Base-by-base conservation (phyloP, 2,888 invertebrate species). In the Rotaria socialis region DNA sequence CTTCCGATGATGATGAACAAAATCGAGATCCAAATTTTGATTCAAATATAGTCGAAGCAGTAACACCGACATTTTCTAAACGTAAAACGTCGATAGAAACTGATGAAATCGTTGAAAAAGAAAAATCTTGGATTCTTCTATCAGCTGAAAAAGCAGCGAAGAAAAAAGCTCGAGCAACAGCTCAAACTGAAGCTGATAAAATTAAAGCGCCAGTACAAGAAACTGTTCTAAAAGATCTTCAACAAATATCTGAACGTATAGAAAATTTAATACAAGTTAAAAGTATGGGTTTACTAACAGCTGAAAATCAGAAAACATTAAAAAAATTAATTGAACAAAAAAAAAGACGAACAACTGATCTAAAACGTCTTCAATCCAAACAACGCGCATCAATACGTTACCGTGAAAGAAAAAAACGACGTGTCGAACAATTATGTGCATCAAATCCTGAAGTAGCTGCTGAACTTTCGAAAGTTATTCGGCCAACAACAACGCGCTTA, bases 281-380 rank as follows among this genome's bases (percentile, higher is more conserved):
- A 67, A 67, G 35, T 67, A 67, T 67, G 67, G 67, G 67, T 67
- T 67, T 67, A 67, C 35, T 35, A 67, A 67, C 67, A 67, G 67
- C 35, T 67, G 67, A 67, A 35, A 67, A 67, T 67, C 67, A 67
- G 16, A 67, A 35, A 35, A 27, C 19, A 35, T 67, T 67, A 19
- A 67, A 67, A 16, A 67, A 67, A 67, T 67, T 67, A 67, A 16
- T 27, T 35, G 67, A 35, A 67, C 67, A 67, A 67, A 27, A 35
- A 67, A 11, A 67, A 67, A 1, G 7, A 67, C 27, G 35, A 4
- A 35, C 67, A 1, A 16, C 14, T 67, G 67, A 67, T 67, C 27
- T 67, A 4, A 67, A 67, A 67, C 67, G 67, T 67, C 35, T 67
- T 35, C 67, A 67, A 35, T 27, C 67, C 5, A 27, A 35, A 67